phyloP scores from a whole-genome alignment of 92 coral and sea anemone species.

The Chrysogorgia sp. region DNA sequence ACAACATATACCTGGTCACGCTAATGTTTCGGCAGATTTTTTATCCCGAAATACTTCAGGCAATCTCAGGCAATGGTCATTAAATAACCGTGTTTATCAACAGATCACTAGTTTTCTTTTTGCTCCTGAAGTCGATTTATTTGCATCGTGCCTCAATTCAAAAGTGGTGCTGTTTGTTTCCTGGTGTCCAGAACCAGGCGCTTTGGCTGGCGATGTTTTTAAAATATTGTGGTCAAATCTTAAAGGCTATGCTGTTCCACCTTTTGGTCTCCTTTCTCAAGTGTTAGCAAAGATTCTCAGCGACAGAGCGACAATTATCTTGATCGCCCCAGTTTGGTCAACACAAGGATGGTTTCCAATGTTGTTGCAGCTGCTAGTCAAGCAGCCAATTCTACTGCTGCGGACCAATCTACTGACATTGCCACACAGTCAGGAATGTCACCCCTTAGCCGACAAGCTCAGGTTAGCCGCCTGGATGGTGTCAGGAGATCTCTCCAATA shows the following conservation, averaged over 20 bases:
- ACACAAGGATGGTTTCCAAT: slow-evolving; percentile 57
- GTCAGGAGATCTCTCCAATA: slow-evolving; percentile 51
- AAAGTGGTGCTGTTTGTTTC: slow-evolving; percentile 55
- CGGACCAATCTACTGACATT: slow-evolving; percentile 32
- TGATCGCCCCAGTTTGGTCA: slow-evolving; percentile 59
- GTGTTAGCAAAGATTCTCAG: slow-evolving; percentile 44
- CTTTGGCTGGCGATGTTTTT: slow-evolving; percentile 55
- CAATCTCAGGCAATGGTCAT: too few relatives aligned
- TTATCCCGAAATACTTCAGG: too few relatives aligned
- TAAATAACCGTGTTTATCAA: slow-evolving; percentile 37
- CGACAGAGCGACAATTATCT: slow-evolving; percentile 42
- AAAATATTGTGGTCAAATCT: slow-evolving; percentile 50
- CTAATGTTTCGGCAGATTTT: slow-evolving; percentile 36
- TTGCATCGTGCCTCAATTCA: slow-evolving; percentile 59
- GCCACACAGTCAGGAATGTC: slow-evolving; percentile 46
- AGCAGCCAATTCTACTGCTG: slow-evolving; percentile 52
- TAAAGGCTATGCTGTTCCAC: slow-evolving; percentile 61
- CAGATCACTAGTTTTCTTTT: slow-evolving; percentile 3
- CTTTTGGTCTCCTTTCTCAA: slow-evolving; percentile 56
- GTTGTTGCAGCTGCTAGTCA: slow-evolving; percentile 39
- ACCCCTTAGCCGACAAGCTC: slow-evolving; percentile 45
- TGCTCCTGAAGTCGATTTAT: slow-evolving; percentile 55
- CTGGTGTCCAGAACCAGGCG: slow-evolving; percentile 62
- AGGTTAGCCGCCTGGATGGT: slow-evolving; percentile 56
- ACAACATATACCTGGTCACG: slow-evolving; percentile 51